Evolutionary conservation across 2,113 vertebrate genomes (phyloP).

Genomic region (Ramphastos sulfuratus): DNA sequence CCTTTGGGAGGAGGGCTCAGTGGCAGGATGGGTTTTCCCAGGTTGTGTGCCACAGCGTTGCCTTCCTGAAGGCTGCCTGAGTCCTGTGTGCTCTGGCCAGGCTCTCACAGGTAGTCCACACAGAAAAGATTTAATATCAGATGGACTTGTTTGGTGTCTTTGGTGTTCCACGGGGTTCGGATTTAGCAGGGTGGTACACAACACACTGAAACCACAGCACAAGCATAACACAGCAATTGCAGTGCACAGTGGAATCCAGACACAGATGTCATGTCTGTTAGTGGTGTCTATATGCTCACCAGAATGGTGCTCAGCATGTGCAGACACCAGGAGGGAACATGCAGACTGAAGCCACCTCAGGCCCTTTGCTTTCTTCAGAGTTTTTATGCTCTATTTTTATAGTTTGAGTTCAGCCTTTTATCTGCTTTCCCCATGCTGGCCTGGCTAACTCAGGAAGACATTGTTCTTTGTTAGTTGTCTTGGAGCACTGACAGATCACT

Average conservation of each 20-base stretch:
- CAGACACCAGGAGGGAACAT: background rate
- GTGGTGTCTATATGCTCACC: background rate
- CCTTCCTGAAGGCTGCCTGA: background rate
- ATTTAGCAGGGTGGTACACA: background rate
- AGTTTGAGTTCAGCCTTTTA: background rate
- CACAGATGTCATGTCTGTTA: background rate
- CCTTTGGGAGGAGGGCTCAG: background rate
- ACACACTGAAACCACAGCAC: background rate
- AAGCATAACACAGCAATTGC: background rate
- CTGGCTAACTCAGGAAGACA: background rate
- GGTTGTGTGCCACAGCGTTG: background rate
- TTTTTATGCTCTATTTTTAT: background rate
- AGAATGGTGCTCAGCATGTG: accelerated
- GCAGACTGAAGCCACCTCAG: background rate
- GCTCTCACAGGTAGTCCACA: background rate
- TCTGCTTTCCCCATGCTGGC: accelerated
- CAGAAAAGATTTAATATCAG: accelerated
- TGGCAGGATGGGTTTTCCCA: background rate
- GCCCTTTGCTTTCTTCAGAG: background rate
- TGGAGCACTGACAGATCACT: background rate
- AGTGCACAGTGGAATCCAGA: background rate
- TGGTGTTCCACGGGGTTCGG: background rate
- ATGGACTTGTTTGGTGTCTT: background rate
- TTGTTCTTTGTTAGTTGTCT: background rate
- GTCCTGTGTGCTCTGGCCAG: background rate